phyloP scores from a whole-genome alignment of 2,888 invertebrate species.

The Petrolisthes cinctipes region DNA sequence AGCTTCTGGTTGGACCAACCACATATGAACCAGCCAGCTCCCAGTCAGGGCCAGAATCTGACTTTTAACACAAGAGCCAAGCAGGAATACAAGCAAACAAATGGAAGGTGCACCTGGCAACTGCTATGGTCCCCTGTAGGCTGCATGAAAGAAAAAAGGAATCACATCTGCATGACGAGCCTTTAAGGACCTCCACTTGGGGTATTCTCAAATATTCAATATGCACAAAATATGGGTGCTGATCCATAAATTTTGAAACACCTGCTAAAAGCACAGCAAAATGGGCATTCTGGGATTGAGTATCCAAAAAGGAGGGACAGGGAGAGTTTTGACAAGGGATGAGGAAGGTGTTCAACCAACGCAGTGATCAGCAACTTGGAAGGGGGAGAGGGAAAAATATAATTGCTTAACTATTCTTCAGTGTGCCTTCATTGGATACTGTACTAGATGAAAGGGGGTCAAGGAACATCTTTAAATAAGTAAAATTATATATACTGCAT shows the following conservation, averaged over 20 bases:
- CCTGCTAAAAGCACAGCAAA: slow-evolving; percentile 38
- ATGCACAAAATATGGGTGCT: slow-evolving; percentile 39
- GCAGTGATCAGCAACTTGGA: slow-evolving; percentile 25
- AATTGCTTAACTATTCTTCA: background rate
- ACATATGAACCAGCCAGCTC: background rate
- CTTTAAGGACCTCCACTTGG: slow-evolving; percentile 42
- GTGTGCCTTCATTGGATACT: background rate
- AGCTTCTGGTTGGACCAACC: slow-evolving; percentile 21
- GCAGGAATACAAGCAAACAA: slow-evolving; percentile 57
- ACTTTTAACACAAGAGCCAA: slow-evolving; percentile 40
- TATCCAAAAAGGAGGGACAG: slow-evolving; percentile 1
- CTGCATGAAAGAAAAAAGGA: slow-evolving; percentile 65
- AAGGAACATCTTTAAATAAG: background rate
- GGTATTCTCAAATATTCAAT: slow-evolving; percentile 22
- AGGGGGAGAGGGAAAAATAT: background rate
- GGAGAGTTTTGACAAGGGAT: slow-evolving; percentile 15
- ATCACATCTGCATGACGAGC: slow-evolving; percentile 60
- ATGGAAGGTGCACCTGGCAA: slow-evolving; percentile 65
- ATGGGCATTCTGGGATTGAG: slow-evolving; percentile 24
- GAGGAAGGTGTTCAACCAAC: slow-evolving; percentile 18
- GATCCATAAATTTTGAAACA: slow-evolving; percentile 41
- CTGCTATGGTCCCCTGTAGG: slow-evolving; percentile 65
- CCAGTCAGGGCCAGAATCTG: background rate
- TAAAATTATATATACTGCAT: background rate
- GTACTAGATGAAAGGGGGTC: slow-evolving; percentile 6